Evolutionary conservation across 2,888 invertebrate species (phyloP).

Genomic region (Parnassius orleans): DNA sequence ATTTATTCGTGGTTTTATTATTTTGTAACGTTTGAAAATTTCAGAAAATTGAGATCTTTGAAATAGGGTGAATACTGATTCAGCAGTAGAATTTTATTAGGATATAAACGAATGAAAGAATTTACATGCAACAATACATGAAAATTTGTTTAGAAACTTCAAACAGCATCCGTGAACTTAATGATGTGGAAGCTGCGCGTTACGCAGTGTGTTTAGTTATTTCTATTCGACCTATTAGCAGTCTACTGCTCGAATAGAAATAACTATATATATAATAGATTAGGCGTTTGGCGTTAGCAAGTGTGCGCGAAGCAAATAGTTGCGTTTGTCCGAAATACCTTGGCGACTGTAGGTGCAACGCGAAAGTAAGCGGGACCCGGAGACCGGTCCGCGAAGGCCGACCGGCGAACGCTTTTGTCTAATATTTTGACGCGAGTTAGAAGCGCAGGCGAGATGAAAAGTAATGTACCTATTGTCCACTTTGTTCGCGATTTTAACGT

Average conservation of each 20-base stretch:
- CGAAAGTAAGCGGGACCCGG: constrained; percentile 69
- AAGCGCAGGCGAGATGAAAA: constrained; percentile 35
- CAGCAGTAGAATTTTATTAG: no score
- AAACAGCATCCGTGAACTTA: constrained; percentile 2
- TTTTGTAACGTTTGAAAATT: no score
- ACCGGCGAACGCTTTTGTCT: constrained; percentile 68
- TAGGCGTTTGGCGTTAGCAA: constrained; percentile 20
- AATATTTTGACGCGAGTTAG: constrained; percentile 44
- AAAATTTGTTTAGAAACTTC: neutral
- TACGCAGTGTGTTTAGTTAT: constrained; percentile 19
- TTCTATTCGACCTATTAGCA: constrained; percentile 11
- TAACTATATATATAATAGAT: no score
- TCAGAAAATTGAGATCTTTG: no score
- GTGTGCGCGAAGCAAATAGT: constrained; percentile 24
- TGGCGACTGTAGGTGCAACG: constrained; percentile 57
- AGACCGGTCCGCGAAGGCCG: constrained; percentile 77
- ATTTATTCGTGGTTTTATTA: no score
- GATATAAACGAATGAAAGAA: no score
- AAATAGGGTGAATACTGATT: no score
- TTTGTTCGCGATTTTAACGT: no score
- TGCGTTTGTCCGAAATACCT: constrained; percentile 49
- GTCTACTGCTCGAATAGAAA: no score
- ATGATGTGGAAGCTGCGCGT: constrained; percentile 14
- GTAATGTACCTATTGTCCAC: neutral
- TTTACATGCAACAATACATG: no score